Base-by-base conservation (phyloP, 64 coral and sea anemone species). In the Actinia equina region DNA sequence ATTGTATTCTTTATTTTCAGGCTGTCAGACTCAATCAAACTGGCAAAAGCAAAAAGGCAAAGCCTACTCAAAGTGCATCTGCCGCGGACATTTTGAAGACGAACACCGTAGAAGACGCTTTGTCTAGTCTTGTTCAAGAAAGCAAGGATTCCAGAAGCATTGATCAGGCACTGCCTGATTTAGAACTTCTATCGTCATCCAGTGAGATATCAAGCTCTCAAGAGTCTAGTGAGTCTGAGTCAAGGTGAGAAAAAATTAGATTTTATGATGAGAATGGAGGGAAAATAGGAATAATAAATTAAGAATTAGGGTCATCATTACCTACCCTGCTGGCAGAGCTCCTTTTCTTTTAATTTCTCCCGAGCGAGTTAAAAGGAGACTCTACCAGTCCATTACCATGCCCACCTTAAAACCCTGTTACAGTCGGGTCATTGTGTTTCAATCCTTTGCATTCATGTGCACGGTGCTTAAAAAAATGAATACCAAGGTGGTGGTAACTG, bases 121-220 rank as follows among this genome's bases (percentile, higher is more conserved):
- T 63, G 26, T 44, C 43, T 26, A 59, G 69, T 71, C n/a, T 83
- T 30, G 69, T 45, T 53, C 20, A 91, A 90, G 69, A 65, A 85
- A 85, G 51, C 44, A 26, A 74, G 25, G 4, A 11, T 74, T 74
- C 69, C 26, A 74, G 69, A 74, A 43, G 81, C 16, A 43, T 30
- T 65, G 43, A 63, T 22, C 17, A 65, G 27, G 41, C 30, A 54
- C 9, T 91, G 20, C 52, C 15, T 74, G 89, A 88, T 43, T 64
- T 77, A 45, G 80, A 94, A 19, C 46, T 53, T 17, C 22, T 86
- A 44, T 92, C 94, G 53, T 88, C 93, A 60, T 92, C 90, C 5
- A 85, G 87, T 53, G 84, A 89, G 67, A 83, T 86, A n/a, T 87
- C 79, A 87, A 89, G 84, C 55, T 95, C 84, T 7, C 90, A 87